phyloP scores from a whole-genome alignment of 2,113 vertebrate genomes.

The Todiramphus chloris region DNA sequence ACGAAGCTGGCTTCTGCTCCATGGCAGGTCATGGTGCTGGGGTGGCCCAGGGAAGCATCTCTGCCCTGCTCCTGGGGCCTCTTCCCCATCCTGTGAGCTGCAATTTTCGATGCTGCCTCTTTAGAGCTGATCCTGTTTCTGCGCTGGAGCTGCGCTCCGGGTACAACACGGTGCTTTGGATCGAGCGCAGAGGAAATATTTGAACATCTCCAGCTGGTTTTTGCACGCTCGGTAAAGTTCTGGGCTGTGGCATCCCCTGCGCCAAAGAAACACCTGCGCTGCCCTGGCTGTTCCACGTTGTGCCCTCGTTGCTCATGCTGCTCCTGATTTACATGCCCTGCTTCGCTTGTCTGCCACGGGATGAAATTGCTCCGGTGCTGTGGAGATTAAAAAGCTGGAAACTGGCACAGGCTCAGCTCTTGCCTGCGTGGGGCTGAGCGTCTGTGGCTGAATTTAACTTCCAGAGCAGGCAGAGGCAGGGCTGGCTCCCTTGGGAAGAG shows the following conservation, averaged over 20 bases:
- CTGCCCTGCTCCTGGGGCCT: fast-evolving
- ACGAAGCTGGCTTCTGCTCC: not conserved
- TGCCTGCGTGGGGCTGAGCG: fast-evolving
- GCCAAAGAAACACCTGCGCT: not conserved
- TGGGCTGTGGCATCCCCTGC: not conserved
- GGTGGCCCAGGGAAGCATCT: not conserved
- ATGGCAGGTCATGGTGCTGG: fast-evolving
- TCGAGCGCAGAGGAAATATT: not conserved
- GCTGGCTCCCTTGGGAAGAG: not conserved
- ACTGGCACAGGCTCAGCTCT: not conserved
- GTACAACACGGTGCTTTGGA: not conserved
- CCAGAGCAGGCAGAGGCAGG: not conserved
- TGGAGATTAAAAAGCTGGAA: not conserved
- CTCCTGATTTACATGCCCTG: not conserved
- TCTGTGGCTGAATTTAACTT: not conserved
- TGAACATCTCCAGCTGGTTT: fast-evolving
- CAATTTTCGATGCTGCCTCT: not conserved
- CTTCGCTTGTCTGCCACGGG: not conserved
- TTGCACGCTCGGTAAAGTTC: not conserved
- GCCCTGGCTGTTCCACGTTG: not conserved
- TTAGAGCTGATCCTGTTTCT: not conserved
- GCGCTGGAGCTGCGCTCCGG: fast-evolving
- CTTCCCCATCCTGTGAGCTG: not conserved
- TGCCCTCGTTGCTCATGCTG: not conserved
- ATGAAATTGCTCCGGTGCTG: not conserved